Evolutionary conservation across 2,888 invertebrate species (phyloP).

Genomic region (Ceramica pisi): DNA sequence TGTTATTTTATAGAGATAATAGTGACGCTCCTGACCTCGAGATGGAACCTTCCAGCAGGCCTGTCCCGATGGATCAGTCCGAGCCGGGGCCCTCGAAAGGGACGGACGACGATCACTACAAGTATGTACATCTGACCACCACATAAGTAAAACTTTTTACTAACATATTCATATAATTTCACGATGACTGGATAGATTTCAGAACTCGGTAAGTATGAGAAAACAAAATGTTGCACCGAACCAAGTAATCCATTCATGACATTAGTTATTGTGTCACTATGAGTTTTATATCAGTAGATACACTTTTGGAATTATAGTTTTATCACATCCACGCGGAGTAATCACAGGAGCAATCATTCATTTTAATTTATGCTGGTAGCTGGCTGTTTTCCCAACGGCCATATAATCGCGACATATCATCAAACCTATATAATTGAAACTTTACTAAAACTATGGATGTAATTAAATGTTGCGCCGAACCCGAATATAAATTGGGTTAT

Average conservation of each 20-base stretch:
- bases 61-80: conserved; percentile 54
- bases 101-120: conserved; percentile 82
- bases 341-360: no score
- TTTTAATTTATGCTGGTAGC: background rate
- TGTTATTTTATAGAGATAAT: conserved; percentile 11
- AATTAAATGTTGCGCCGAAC: background rate
- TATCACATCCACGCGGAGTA: no score
- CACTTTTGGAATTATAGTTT: no score
- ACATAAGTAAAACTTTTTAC: background rate
- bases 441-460: background rate
- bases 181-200: background rate
- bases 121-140: conserved; percentile 69
- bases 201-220: no score
- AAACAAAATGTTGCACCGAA: no score
- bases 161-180: conserved; percentile 2
- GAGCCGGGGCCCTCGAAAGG: conserved; percentile 82
- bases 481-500: background rate
- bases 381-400: background rate
- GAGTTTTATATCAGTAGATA: no score
- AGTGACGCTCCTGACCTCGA: background rate
- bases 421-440: background rate
- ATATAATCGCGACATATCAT: background rate
- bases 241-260: no score
- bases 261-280: no score
- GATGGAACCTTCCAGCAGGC: no score